phyloP scores from a whole-genome alignment of 37 sponge, comb jelly and placozoan species.

The Geodia barretti region DNA sequence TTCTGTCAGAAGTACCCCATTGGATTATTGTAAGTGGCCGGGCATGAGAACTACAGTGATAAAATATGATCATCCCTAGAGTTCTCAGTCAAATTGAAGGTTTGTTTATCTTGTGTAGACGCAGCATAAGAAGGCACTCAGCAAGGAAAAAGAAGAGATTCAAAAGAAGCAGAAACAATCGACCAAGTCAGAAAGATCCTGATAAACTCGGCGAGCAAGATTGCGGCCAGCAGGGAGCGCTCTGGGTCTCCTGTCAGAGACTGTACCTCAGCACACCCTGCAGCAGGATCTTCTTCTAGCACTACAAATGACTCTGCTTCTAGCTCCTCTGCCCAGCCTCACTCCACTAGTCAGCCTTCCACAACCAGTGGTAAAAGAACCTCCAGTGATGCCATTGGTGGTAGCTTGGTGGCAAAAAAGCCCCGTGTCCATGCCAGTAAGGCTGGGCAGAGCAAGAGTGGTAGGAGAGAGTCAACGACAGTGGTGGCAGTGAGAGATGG shows the following conservation, averaged over 20 bases:
- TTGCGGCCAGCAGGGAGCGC: neutral
- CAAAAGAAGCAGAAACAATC: conserved; percentile 25
- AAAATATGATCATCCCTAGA: neutral
- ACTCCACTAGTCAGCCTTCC: neutral
- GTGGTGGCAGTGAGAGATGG: neutral
- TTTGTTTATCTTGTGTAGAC: conserved; percentile 1
- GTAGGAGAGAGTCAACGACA: neutral
- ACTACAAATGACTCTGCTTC: neutral
- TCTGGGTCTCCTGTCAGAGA: neutral
- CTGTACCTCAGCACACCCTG: neutral
- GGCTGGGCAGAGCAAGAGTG: neutral
- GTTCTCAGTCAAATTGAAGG: neutral
- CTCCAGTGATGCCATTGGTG: neutral
- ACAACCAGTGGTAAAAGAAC: neutral
- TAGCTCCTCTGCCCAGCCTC: neutral
- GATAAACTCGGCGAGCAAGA: neutral
- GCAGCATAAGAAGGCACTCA: conserved; percentile 24
- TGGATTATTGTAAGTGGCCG: conserved; percentile 7
- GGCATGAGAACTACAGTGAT: neutral
- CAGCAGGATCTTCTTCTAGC: no score
- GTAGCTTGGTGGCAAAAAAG: neutral
- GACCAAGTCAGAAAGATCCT: conserved; percentile 10
- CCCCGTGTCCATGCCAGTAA: neutral
- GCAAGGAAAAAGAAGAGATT: conserved; percentile 30
- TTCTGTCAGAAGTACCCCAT: neutral